phyloP scores from a whole-genome alignment of 2,113 vertebrate species.

The Ancistrus triradiatus region DNA sequence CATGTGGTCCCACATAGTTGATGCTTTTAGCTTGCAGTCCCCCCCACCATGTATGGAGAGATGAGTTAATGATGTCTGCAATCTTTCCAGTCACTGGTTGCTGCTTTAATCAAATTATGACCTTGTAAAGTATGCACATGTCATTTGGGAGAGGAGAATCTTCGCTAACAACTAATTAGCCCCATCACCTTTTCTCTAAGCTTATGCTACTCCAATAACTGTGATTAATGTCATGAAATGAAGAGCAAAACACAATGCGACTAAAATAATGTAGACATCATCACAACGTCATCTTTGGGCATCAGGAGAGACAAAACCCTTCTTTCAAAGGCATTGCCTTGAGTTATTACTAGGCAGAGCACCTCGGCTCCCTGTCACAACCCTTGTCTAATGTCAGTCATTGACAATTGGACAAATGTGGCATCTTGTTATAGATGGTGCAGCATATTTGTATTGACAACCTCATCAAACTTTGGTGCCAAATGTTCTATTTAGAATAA shows the following conservation, averaged over 20 bases:
- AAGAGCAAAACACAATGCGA: slow-evolving; percentile 53
- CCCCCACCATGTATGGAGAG: slow-evolving; percentile 34
- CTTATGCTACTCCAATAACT: slow-evolving; percentile 67
- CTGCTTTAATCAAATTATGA: slow-evolving; percentile 77
- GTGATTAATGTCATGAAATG: slow-evolving; percentile 68
- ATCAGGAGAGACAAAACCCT: not conserved
- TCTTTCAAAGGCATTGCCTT: not conserved
- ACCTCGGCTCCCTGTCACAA: too few species aligned
- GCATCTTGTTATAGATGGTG: too few species aligned
- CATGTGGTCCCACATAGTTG: slow-evolving; percentile 23
- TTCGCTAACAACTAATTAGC: slow-evolving; percentile 76
- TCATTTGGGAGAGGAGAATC: slow-evolving; percentile 72
- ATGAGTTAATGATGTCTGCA: slow-evolving; percentile 65
- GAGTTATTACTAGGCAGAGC: too few species aligned
- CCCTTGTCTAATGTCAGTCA: too few species aligned
- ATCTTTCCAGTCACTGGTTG: slow-evolving; percentile 65
- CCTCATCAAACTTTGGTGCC: not conserved
- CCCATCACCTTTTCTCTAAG: slow-evolving; percentile 70
- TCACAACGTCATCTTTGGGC: slow-evolving; percentile 36
- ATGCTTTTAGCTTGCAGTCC: slow-evolving; percentile 51
- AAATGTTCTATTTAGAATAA: not conserved
- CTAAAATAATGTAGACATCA: slow-evolving; percentile 49
- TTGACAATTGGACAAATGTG: not conserved
- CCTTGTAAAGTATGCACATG: slow-evolving; percentile 75
- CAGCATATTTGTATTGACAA: too few species aligned